Percentiles rank a stretch among this genome's conserved stretches.
phyloP scores from a whole-genome alignment of 2,113 vertebrate species.

The Tiliqua scincoides region DNA sequence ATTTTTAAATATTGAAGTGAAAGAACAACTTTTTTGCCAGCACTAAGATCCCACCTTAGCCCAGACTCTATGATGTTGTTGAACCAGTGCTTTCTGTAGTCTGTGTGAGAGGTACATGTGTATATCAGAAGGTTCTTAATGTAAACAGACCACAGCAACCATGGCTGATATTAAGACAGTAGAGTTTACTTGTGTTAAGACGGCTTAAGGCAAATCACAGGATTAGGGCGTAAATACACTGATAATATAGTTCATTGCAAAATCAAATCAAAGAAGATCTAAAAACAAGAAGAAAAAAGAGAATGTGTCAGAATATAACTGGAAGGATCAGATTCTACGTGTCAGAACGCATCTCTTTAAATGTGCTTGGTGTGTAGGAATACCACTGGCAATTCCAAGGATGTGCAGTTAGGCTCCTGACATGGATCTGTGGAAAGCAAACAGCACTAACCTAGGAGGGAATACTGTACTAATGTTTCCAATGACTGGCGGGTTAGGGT shows the following conservation, averaged over 20 bases:
- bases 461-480: background rate
- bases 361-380: background rate
- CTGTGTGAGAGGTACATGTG: too few relatives aligned
- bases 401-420: background rate
- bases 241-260: background rate
- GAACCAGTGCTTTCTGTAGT: too few relatives aligned
- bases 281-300: background rate
- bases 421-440: background rate
- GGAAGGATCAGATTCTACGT: background rate
- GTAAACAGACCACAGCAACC: background rate
- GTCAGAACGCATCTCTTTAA: background rate
- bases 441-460: background rate
- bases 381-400: background rate
- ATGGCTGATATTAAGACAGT: background rate
- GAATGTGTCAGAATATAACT: too few relatives aligned
- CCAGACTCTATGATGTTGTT: too few relatives aligned
- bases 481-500: background rate
- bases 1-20: too few relatives aligned
- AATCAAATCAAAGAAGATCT: background rate
- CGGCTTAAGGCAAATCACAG: background rate
- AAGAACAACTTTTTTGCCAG: too few relatives aligned
- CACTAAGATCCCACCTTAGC: too few relatives aligned
- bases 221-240: background rate
- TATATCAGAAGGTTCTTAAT: background rate
- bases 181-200: background rate